phyloP scores from a whole-genome alignment of 2,888 invertebrate genomes.

The Xestia sexstrigata region DNA sequence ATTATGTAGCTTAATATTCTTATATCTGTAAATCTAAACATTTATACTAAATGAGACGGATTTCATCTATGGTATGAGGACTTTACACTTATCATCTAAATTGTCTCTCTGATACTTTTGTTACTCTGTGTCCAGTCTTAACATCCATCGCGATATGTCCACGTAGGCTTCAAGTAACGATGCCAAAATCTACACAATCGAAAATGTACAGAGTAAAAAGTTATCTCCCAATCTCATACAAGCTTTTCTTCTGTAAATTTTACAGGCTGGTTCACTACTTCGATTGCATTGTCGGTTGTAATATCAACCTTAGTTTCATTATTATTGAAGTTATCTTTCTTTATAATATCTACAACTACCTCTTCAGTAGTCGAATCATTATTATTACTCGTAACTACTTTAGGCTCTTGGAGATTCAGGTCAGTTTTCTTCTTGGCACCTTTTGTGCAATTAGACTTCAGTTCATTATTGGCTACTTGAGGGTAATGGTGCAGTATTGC shows the following conservation, averaged over 20 bases:
- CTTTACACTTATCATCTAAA: slow-evolving; percentile 59
- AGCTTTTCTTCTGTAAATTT: slow-evolving; percentile 88
- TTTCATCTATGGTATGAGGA: slow-evolving; percentile 61
- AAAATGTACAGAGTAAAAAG: slow-evolving; percentile 78
- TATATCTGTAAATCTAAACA: slow-evolving; percentile 53
- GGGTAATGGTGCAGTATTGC: slow-evolving; percentile 88
- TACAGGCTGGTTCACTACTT: slow-evolving; percentile 79
- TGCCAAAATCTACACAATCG: slow-evolving; percentile 71
- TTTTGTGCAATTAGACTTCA: slow-evolving; percentile 57
- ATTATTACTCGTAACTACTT: slow-evolving; percentile 80
- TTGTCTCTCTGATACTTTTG: slow-evolving; percentile 55
- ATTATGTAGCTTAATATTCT: slow-evolving; percentile 26
- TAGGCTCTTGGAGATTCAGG: slow-evolving; percentile 74
- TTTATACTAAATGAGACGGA: slow-evolving; percentile 67
- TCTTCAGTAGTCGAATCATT: slow-evolving; percentile 64
- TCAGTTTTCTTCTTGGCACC: slow-evolving; percentile 80
- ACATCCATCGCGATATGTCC: slow-evolving; percentile 74
- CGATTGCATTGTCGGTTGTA: slow-evolving; percentile 71
- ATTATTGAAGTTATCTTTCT: slow-evolving; percentile 82
- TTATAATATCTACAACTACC: slow-evolving; percentile 42
- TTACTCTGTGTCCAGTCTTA: slow-evolving; percentile 78
- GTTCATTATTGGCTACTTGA: slow-evolving; percentile 78
- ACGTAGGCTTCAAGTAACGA: slow-evolving; percentile 69
- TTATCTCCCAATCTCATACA: slow-evolving; percentile 84
- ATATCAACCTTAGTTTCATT: slow-evolving; percentile 76